Percentiles rank a stretch among this genome's conserved stretches.
Evolutionary conservation across 2,113 vertebrate genomes (phyloP).

Genomic region (Misgurnus mizolepis): DNA sequence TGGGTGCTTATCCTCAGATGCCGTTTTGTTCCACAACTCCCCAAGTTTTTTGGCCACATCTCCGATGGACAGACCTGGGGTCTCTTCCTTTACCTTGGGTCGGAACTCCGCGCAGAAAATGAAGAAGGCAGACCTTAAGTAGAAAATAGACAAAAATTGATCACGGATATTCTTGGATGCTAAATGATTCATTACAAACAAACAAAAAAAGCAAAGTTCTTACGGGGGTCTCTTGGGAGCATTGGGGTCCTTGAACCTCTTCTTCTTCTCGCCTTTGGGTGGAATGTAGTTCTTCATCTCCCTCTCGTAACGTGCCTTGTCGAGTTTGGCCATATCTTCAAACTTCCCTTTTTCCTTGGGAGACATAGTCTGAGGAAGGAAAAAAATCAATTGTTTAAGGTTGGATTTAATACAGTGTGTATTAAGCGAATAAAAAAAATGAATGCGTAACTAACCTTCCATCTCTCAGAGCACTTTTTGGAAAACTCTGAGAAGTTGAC

Average conservation of each 20-base stretch:
- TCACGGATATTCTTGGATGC: background rate
- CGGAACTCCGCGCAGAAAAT: constrained; percentile 96
- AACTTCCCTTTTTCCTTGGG: constrained; percentile 97
- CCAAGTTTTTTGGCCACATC: constrained; percentile 94
- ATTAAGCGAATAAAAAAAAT: background rate
- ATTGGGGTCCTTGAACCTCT: constrained; percentile 97
- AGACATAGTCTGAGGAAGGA: constrained; percentile 85
- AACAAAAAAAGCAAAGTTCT: constrained; percentile 64
- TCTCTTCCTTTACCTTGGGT: constrained; percentile 93
- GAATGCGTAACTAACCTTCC: constrained; percentile 81
- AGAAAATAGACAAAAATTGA: background rate
- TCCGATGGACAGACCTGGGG: constrained; percentile 88
- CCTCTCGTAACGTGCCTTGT: constrained; percentile 94
- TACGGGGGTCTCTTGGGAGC: constrained; percentile 99
- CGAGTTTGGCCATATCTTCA: constrained; percentile 93
- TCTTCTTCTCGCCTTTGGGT: constrained; percentile 88
- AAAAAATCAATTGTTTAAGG: background rate
- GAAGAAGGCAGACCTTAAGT: constrained; percentile 93
- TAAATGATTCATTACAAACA: background rate
- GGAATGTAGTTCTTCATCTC: constrained; percentile 97
- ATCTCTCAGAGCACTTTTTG: constrained; percentile 96
- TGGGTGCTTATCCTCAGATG: constrained; percentile 91
- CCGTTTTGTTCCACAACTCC: constrained; percentile 94
- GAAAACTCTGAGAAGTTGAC: constrained; percentile 97
- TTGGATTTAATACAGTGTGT: too few relatives aligned